Evolutionary conservation across 2,797 vertebrate species (phyloP).

Genomic region (Balearica regulorum): DNA sequence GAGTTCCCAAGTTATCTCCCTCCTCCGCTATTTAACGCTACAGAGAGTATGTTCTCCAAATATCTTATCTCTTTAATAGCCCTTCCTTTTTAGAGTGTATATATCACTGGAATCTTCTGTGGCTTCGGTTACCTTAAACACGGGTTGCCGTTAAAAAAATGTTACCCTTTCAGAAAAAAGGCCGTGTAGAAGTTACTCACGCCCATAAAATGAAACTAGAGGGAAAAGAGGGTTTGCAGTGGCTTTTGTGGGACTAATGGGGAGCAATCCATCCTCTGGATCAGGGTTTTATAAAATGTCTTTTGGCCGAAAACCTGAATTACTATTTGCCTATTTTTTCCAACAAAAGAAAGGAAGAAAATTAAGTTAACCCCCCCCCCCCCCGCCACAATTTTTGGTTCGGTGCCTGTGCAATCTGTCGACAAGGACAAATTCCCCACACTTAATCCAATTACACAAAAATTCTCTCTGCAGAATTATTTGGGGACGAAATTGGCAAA

Average conservation of each 20-base stretch:
- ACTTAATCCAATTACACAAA: constrained; percentile 48
- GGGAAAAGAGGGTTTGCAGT: not conserved
- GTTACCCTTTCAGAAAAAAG: not conserved
- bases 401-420: constrained; percentile 44
- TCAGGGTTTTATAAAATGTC: not conserved
- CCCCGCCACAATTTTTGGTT: too few relatives aligned
- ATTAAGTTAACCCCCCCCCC: not conserved
- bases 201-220: not conserved
- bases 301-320: not conserved
- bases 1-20: constrained; percentile 36
- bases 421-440: constrained; percentile 20
- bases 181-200: not conserved
- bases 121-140: not conserved
- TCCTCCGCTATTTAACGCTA: not conserved
- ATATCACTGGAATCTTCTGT: not conserved
- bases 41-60: constrained; percentile 2
- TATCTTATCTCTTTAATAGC: constrained; percentile 52
- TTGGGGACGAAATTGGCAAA: constrained; percentile 1
- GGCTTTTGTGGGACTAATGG: not conserved
- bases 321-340: not conserved
- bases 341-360: not conserved
- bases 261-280: not conserved
- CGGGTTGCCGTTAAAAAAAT: not conserved
- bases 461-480: not conserved
- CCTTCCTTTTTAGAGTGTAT: constrained; percentile 15